phyloP scores from a whole-genome alignment of 2,797 vertebrate genomes.

The Novumbra hubbsi region DNA sequence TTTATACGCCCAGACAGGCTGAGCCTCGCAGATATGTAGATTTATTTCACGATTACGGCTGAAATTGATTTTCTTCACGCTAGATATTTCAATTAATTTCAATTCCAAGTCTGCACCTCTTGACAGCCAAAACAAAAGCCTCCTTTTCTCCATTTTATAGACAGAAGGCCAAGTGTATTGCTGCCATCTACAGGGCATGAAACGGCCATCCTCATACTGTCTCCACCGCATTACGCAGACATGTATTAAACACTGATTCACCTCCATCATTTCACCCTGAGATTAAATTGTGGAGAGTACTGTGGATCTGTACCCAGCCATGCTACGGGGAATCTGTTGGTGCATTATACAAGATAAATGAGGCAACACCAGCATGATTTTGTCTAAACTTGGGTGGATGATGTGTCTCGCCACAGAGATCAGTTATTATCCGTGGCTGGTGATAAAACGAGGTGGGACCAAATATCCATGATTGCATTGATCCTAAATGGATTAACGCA shows the following conservation, averaged over 20 bases:
- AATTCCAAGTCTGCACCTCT: slow-evolving; percentile 44
- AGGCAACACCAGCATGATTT: too few relatives aligned
- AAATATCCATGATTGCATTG: too few relatives aligned
- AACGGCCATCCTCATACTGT: not conserved
- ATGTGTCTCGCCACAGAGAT: too few relatives aligned
- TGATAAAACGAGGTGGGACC: too few relatives aligned
- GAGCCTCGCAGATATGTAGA: slow-evolving; percentile 5
- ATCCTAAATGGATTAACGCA: not conserved
- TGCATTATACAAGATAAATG: too few relatives aligned
- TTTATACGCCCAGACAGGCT: slow-evolving; percentile 9
- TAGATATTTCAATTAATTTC: slow-evolving; percentile 56
- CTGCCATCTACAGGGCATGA: slow-evolving; percentile 63
- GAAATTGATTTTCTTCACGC: slow-evolving; percentile 18
- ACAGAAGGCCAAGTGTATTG: slow-evolving; percentile 55
- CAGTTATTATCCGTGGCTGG: too few relatives aligned
- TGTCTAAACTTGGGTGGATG: too few relatives aligned
- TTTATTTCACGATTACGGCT: slow-evolving; percentile 27
- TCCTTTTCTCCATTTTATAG: slow-evolving; percentile 42
- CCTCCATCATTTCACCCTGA: not conserved
- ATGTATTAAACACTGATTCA: slow-evolving; percentile 7
- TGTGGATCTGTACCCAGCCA: too few relatives aligned
- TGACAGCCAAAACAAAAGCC: slow-evolving; percentile 51
- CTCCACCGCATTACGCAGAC: not conserved
- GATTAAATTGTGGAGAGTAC: too few relatives aligned
- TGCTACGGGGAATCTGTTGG: too few relatives aligned